A percentile compares a stretch with the other conserved stretches of the same genome.
Conservation (phyloP, 1,140 invertebrate species). For the Plodia interpunctella region DNA sequence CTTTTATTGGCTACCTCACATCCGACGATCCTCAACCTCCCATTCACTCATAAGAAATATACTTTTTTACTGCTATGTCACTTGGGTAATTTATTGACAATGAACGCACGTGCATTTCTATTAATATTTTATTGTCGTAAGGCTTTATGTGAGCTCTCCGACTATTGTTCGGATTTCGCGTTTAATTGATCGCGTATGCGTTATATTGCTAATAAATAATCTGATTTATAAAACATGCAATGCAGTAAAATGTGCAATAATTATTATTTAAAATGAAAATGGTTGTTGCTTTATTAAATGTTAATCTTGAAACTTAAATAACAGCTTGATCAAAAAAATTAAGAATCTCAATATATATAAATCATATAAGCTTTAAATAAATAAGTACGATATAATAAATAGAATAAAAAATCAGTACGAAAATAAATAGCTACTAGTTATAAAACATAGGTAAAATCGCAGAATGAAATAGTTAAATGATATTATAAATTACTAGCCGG, state of each 20-base stretch:
- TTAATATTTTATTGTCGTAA: slow-evolving; percentile 75
- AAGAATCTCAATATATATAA: no score
- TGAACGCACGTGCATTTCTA: slow-evolving; percentile 74
- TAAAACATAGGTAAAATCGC: no score
- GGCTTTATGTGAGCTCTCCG: slow-evolving; percentile 55
- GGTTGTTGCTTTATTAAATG: no score
- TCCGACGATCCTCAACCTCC: slow-evolving; percentile 70
- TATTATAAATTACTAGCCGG: no score
- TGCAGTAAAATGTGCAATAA: not conserved
- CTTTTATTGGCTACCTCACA: slow-evolving; percentile 74
- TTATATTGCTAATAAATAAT: slow-evolving; percentile 31
- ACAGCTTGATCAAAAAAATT: no score
- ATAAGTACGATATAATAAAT: no score
- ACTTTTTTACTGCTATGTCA: slow-evolving; percentile 74
- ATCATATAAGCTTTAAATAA: no score
- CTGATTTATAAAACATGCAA: not conserved
- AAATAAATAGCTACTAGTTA: no score
- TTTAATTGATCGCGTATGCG: slow-evolving; percentile 43
- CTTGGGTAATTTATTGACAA: slow-evolving; percentile 74
- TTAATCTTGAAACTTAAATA: no score
- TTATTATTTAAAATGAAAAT: no score
- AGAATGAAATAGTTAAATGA: no score
- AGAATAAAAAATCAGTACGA: no score
- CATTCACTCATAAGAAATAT: slow-evolving; percentile 73
- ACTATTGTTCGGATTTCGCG: slow-evolving; percentile 52